Conservation (phyloP, 2,113 vertebrate genomes). For the Sterrhoptilus dennistouni region DNA sequence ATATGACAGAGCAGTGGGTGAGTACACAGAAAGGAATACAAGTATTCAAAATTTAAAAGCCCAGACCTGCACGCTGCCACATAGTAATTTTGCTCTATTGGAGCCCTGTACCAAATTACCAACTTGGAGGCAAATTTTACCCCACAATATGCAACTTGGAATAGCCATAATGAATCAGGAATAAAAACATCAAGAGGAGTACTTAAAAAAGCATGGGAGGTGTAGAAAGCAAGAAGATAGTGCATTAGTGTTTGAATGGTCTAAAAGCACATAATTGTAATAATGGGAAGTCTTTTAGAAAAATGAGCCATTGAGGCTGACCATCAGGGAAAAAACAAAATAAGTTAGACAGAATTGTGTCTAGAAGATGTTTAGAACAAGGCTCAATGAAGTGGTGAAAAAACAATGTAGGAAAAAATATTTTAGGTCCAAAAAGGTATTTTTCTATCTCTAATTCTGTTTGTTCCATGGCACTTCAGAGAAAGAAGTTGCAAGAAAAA, state of each 20-base stretch:
- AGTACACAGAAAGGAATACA: neutral
- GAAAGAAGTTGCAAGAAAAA: neutral
- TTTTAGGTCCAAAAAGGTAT: neutral
- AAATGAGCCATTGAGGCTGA: neutral
- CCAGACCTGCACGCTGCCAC: fast-evolving
- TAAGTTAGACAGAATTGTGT: neutral
- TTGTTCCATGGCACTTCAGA: neutral
- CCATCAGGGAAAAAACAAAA: neutral
- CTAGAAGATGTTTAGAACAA: neutral
- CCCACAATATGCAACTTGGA: neutral
- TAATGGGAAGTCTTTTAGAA: conserved; percentile 5
- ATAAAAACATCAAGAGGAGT: neutral
- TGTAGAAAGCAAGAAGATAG: neutral
- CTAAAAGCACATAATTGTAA: neutral
- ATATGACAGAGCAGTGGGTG: neutral
- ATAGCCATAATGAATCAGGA: neutral
- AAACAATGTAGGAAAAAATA: neutral
- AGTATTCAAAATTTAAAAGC: neutral
- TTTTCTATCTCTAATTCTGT: neutral
- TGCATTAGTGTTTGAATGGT: neutral
- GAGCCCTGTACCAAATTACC: neutral
- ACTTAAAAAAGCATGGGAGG: neutral
- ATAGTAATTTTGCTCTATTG: neutral
- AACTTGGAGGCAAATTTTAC: neutral
- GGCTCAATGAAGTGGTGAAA: neutral